These are phyloP conservation scores for Lissocephala sabroskyi DNA, from an alignment of 2,888 invertebrate genomes.

Conservation along the genomic window DNA sequence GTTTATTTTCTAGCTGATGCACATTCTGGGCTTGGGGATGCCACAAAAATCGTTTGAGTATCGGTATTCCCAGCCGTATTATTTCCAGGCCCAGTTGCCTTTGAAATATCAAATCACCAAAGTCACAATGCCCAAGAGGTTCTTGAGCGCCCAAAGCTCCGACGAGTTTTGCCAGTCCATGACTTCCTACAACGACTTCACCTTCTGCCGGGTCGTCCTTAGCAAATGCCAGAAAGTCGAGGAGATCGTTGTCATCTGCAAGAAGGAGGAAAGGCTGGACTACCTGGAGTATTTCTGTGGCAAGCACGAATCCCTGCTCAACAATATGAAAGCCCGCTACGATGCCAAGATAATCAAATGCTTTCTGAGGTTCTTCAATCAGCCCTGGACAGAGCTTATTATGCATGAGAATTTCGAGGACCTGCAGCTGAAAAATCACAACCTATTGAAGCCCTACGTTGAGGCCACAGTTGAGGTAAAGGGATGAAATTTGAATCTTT, in stretches of 20 bases:
- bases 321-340: conserved; percentile 47
- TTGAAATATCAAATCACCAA: conserved; percentile 44
- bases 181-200: conserved; percentile 39
- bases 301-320: conserved; percentile 57
- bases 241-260: conserved; percentile 60
- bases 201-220: conserved; percentile 55
- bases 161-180: conserved; percentile 19
- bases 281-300: conserved; percentile 58
- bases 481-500: too few relatives aligned
- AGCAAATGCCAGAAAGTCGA: conserved; percentile 45
- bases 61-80: conserved; percentile 38
- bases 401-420: conserved; percentile 53
- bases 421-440: conserved; percentile 31
- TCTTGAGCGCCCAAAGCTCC: conserved; percentile 30
- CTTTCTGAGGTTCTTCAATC: conserved; percentile 52
- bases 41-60: too few relatives aligned
- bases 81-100: conserved; percentile 48
- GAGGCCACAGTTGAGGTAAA: too few relatives aligned
- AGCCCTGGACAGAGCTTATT: conserved; percentile 55
- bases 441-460: conserved; percentile 17
- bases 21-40: conserved; percentile 29
- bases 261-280: conserved; percentile 34
- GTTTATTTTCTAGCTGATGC: conserved; percentile 40
- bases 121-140: conserved; percentile 48
- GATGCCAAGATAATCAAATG: conserved; percentile 31